phyloP scores from a whole-genome alignment of 2,113 vertebrate species.

The Terrapene triunguis region DNA sequence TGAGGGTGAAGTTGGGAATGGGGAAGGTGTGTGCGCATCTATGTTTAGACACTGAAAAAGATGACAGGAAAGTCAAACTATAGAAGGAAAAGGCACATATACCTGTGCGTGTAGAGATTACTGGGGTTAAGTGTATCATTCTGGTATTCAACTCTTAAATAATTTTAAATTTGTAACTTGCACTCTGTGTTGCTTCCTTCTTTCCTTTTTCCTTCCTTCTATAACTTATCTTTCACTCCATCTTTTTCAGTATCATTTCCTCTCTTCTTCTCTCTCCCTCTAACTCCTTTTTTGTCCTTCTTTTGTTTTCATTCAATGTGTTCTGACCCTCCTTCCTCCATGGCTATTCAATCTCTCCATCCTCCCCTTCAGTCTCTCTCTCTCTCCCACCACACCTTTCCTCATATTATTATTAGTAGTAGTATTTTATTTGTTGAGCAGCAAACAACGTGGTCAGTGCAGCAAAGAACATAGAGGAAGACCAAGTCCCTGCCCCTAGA shows the following conservation, averaged over 20 bases:
- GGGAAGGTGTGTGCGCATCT: background rate
- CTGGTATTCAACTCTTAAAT: background rate
- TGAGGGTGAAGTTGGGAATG: background rate
- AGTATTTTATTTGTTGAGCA: background rate
- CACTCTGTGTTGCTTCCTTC: background rate
- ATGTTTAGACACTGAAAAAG: background rate
- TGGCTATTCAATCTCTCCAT: background rate
- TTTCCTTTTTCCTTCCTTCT: background rate
- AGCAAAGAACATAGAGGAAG: background rate
- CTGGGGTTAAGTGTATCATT: rapidly evolving
- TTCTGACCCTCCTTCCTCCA: background rate
- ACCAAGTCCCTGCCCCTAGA: background rate
- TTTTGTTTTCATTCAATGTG: background rate
- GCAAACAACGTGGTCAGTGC: background rate
- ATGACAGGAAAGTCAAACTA: background rate
- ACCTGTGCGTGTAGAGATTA: background rate
- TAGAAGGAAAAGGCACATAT: background rate
- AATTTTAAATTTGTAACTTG: background rate
- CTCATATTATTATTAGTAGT: background rate
- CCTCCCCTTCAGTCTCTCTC: background rate
- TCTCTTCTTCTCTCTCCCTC: background rate
- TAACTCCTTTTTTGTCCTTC: background rate
- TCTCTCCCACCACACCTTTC: too few species aligned
- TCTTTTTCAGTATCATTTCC: background rate
- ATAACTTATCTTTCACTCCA: background rate